Evolutionary conservation across 2,888 invertebrate genomes (phyloP).

Genomic region (Pegoplata infirma): DNA sequence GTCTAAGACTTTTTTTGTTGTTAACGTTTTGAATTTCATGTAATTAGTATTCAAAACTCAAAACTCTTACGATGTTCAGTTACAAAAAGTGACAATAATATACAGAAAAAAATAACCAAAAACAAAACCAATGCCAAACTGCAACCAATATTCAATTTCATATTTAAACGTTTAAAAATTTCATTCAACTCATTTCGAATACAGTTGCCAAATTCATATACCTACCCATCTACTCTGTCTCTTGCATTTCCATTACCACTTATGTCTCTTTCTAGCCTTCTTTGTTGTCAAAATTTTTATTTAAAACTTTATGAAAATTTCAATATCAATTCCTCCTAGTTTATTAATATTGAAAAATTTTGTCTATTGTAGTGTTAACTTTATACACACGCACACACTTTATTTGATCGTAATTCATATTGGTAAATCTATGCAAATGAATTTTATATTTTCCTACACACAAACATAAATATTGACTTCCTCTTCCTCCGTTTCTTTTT

Average conservation of each 20-base stretch:
- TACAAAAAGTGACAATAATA: slow-evolving; percentile 59
- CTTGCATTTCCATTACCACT: background rate
- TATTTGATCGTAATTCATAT: slow-evolving; percentile 26
- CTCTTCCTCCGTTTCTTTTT: background rate
- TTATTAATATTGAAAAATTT: background rate
- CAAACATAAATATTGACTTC: background rate
- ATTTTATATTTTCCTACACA: background rate
- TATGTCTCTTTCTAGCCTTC: background rate
- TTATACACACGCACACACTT: slow-evolving; percentile 22
- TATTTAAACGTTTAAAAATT: slow-evolving; percentile 51
- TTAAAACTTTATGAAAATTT: background rate
- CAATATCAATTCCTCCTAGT: background rate
- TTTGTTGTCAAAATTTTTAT: background rate
- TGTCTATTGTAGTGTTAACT: no score
- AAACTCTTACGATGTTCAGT: slow-evolving; percentile 53
- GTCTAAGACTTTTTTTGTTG: slow-evolving; percentile 37
- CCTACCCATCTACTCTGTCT: background rate
- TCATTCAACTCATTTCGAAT: slow-evolving; percentile 32
- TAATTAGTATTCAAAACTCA: slow-evolving; percentile 58
- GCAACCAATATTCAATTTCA: slow-evolving; percentile 38
- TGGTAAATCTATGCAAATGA: slow-evolving; percentile 28
- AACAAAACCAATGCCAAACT: slow-evolving; percentile 49
- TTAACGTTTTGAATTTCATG: slow-evolving; percentile 36
- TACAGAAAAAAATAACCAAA: slow-evolving; percentile 37
- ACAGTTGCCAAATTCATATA: slow-evolving; percentile 39